A percentile compares a stretch with the other conserved stretches of the same genome.
These are phyloP conservation scores for Trichomalopsis sarcophagae DNA, from an alignment of 1,140 invertebrate species.

Conservation along the genomic window DNA sequence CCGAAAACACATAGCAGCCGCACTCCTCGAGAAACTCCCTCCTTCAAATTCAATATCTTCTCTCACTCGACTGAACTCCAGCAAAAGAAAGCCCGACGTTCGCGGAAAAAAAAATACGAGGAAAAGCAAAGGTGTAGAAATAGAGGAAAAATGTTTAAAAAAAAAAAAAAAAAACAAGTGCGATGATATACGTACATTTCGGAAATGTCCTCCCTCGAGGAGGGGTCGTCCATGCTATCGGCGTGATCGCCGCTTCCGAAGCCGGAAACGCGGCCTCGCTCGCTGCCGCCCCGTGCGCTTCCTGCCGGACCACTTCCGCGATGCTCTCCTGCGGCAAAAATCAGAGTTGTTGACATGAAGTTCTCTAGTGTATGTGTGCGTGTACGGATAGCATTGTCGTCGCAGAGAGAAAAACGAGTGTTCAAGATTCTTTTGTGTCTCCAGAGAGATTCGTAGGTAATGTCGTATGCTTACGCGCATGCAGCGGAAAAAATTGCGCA, in stretches of 20 bases:
- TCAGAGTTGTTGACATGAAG: slow-evolving; percentile 29
- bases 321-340: slow-evolving; percentile 62
- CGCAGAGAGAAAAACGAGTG: neutral
- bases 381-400: slow-evolving; percentile 31
- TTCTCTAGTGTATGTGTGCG: slow-evolving; percentile 36
- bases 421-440: neutral
- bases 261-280: slow-evolving; percentile 69
- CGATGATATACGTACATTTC: slow-evolving; percentile 67
- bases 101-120: neutral
- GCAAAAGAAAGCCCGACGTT: neutral
- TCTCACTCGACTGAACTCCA: neutral
- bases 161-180: neutral
- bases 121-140: slow-evolving; percentile 8
- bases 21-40: too few relatives aligned
- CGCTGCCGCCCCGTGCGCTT: slow-evolving; percentile 61
- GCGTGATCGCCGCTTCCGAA: slow-evolving; percentile 67
- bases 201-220: slow-evolving; percentile 72
- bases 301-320: slow-evolving; percentile 64
- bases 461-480: too few relatives aligned
- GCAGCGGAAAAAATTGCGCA: slow-evolving; percentile 5
- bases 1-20: too few relatives aligned
- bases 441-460: neutral
- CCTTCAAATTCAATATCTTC: too few relatives aligned
- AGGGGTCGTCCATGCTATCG: slow-evolving; percentile 71
- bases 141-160: neutral